Conservation (phyloP, 2,888 invertebrate species). For the Conistra vaccinii region DNA sequence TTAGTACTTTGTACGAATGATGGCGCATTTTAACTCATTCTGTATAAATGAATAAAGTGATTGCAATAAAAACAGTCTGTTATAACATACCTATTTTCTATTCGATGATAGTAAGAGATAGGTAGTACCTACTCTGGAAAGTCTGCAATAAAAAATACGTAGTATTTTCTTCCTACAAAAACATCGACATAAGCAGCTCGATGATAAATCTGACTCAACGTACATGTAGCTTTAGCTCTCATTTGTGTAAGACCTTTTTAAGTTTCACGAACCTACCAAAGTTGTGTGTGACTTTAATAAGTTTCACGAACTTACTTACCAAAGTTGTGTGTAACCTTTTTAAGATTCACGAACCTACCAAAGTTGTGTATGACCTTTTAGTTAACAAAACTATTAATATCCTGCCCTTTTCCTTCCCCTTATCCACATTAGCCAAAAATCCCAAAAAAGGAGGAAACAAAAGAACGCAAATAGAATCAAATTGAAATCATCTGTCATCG, state of each 20-base stretch:
- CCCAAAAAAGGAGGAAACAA: background rate
- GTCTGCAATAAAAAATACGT: background rate
- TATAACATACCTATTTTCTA: background rate
- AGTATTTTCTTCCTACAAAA: background rate
- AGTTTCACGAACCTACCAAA: no score
- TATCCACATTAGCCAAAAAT: background rate
- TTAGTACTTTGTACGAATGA: no score
- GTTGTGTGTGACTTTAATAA: no score
- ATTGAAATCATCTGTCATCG: conserved; percentile 24
- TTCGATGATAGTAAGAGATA: background rate
- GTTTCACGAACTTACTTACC: no score
- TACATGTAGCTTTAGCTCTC: background rate
- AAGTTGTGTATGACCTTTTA: background rate
- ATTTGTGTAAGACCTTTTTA: no score
- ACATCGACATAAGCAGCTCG: background rate
- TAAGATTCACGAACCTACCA: no score
- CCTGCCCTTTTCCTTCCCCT: background rate
- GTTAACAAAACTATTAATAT: background rate
- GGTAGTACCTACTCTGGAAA: background rate
- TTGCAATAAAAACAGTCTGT: no score
- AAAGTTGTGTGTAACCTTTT: no score
- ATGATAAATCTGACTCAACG: background rate
- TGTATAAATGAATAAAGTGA: background rate
- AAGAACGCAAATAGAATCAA: conserved; percentile 12
- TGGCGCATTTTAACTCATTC: background rate